These are phyloP conservation scores for Holothuria scabra DNA, from an alignment of 53 echinoderm and acorn worm genomes.

Conservation along the genomic window DNA sequence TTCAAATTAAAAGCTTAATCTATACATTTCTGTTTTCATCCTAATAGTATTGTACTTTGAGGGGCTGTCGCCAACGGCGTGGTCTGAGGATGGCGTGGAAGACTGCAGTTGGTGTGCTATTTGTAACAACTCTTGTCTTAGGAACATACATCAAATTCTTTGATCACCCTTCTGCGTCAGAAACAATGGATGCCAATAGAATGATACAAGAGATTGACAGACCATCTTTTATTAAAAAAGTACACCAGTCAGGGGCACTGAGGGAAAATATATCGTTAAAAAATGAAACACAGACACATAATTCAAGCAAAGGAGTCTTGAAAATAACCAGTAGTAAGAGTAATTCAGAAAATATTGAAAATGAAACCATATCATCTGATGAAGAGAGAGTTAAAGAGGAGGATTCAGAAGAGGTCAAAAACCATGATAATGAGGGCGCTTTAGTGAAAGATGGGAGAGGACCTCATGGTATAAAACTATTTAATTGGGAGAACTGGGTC, in stretches of 20 bases:
- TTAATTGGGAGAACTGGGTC: constrained; percentile 95
- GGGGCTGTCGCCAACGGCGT: background rate
- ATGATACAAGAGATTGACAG: background rate
- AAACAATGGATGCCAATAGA: constrained; percentile 75
- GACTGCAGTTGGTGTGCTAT: constrained; percentile 59
- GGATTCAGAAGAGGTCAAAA: constrained; percentile 14
- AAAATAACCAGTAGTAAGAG: background rate
- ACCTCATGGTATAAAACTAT: constrained; percentile 61
- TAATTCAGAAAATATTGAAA: background rate
- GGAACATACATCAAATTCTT: constrained; percentile 83
- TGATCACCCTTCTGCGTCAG: constrained; percentile 75
- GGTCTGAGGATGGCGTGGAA: constrained; percentile 72
- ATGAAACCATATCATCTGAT: background rate
- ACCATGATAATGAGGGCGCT: background rate
- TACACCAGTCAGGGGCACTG: too few species aligned
- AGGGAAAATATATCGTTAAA: background rate
- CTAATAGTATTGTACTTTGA: background rate
- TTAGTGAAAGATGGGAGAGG: constrained; percentile 26
- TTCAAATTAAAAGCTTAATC: too few species aligned
- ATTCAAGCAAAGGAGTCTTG: background rate
- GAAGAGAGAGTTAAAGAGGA: background rate
- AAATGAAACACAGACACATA: background rate
- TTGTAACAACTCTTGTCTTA: constrained; percentile 54
- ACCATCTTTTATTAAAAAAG: constrained; percentile 10
- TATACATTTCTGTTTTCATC: too few species aligned